Evolutionary conservation across 2,113 vertebrate species (phyloP).

Genomic region (Tor tambroides): DNA sequence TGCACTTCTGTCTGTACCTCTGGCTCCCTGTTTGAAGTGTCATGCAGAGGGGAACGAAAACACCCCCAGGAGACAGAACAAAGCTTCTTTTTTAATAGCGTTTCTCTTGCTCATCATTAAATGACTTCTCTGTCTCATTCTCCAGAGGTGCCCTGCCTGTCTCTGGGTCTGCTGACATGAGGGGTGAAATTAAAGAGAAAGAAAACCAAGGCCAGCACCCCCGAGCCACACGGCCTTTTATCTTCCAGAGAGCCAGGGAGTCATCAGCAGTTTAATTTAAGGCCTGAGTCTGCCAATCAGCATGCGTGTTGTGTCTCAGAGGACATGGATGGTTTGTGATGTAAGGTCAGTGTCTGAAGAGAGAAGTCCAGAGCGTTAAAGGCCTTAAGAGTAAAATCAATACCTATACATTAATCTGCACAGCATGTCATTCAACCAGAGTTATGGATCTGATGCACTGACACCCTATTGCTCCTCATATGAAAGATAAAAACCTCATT

Average conservation of each 20-base stretch:
- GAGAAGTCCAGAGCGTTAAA: too few species aligned
- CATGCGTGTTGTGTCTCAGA: not conserved
- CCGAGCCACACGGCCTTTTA: not conserved
- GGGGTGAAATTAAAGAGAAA: conserved; percentile 8
- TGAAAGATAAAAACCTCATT: not conserved
- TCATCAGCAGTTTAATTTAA: conserved; percentile 20
- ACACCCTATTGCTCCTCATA: not conserved
- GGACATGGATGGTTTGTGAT: not conserved
- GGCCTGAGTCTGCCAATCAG: conserved; percentile 8
- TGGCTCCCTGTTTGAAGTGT: too few species aligned
- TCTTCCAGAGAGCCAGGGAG: not conserved
- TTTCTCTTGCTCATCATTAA: conserved; percentile 21
- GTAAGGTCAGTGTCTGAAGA: not conserved
- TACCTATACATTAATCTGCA: not conserved
- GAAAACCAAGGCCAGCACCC: conserved; percentile 13
- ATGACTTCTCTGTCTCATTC: not conserved
- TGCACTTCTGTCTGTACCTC: too few species aligned
- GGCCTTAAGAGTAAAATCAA: not conserved
- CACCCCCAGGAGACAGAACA: not conserved
- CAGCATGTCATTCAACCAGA: too few species aligned
- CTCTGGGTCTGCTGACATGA: not conserved
- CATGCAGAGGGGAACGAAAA: not conserved
- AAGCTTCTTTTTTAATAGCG: not conserved
- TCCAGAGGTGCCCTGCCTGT: not conserved
- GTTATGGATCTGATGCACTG: not conserved